A percentile compares a stretch with the other conserved stretches of the same genome.
These are phyloP conservation scores for Drosophila barbarae DNA, from an alignment of 2,888 invertebrate genomes.

Conservation along the genomic window DNA sequence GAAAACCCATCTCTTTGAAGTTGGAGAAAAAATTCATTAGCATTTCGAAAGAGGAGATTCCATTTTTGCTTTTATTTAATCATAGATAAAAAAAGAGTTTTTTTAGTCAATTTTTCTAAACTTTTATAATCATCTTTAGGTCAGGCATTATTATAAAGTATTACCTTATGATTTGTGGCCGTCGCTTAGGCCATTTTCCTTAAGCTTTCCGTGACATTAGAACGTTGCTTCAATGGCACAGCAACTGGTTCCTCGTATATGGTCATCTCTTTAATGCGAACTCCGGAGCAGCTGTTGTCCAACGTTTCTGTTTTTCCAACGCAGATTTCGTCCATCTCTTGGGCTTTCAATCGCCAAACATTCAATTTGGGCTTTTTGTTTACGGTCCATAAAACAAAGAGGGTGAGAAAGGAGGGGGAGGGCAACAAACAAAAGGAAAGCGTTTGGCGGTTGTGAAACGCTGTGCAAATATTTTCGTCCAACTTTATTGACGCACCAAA, in stretches of 20 bases:
- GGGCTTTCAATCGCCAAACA: constrained; percentile 16
- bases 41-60: not conserved
- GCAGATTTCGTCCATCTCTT: constrained; percentile 4
- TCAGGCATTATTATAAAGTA: not conserved
- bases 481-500: constrained; percentile 41
- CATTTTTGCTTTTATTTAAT: no score
- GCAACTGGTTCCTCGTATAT: constrained; percentile 24
- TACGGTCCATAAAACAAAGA: constrained; percentile 33
- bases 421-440: constrained; percentile 23
- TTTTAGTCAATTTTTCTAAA: not conserved
- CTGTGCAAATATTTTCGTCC: constrained; percentile 48
- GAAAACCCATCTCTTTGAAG: not conserved
- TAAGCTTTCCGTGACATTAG: constrained; percentile 1
- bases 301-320: not conserved
- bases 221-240: constrained; percentile 1
- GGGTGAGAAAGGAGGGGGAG: not conserved
- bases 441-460: constrained; percentile 13
- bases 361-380: constrained; percentile 33
- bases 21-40: not conserved
- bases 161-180: constrained; percentile 14
- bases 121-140: not conserved
- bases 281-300: constrained; percentile 16
- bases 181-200: constrained; percentile 3
- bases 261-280: constrained; percentile 21
- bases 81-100: not conserved